Evolutionary conservation across 2,797 vertebrate genomes (phyloP).

Genomic region (Philypnodon macrostomus): DNA sequence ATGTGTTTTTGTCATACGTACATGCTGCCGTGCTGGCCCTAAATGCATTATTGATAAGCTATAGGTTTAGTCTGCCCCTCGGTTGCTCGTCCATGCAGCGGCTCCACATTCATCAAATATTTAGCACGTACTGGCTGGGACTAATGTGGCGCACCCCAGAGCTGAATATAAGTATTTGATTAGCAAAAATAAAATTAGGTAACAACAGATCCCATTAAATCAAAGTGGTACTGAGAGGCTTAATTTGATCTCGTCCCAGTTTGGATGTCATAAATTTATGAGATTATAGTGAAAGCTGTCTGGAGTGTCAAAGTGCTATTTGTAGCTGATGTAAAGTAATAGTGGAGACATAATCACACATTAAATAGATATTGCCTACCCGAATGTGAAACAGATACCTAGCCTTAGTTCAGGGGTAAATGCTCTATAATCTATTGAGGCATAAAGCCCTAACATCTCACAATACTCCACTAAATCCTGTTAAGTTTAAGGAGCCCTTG

Average conservation of each 20-base stretch:
- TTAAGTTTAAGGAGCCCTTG: too few species aligned
- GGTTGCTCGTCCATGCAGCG: constrained; percentile 33
- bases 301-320: constrained; percentile 19
- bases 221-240: constrained; percentile 33
- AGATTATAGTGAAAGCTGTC: constrained; percentile 46
- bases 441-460: too few species aligned
- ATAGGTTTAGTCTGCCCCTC: constrained; percentile 56
- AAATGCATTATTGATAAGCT: constrained; percentile 65
- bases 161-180: constrained; percentile 60
- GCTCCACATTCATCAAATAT: constrained; percentile 66
- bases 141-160: constrained; percentile 34
- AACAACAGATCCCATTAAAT: constrained; percentile 36
- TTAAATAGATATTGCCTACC: too few species aligned
- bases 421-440: too few species aligned
- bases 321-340: constrained; percentile 13
- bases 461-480: too few species aligned
- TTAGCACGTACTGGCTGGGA: constrained; percentile 51
- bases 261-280: constrained; percentile 32
- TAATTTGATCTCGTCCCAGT: constrained; percentile 35
- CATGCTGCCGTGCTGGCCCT: constrained; percentile 21
- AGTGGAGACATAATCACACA: too few species aligned
- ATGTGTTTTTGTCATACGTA: constrained; percentile 50
- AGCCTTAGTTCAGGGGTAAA: too few species aligned
- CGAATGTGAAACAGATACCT: too few species aligned
- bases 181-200: constrained; percentile 43